phyloP scores from a whole-genome alignment of 2,113 vertebrate genomes.

The Symphodus melops region DNA sequence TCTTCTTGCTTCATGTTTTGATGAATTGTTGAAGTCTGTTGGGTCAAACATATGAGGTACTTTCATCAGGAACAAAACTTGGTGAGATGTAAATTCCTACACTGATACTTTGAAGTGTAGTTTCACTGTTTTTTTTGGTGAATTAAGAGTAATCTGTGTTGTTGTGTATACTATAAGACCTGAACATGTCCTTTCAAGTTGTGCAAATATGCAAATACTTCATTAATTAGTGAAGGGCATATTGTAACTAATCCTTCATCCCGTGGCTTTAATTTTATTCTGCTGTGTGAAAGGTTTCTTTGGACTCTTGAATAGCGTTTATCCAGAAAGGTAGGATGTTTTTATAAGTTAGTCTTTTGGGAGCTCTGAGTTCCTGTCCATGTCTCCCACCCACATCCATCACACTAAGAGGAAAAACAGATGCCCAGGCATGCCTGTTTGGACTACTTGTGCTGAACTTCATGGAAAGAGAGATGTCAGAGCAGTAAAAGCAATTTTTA shows the following conservation, averaged over 20 bases:
- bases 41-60: too few species aligned
- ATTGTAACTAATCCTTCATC: conserved; percentile 1
- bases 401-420: conserved; percentile 81
- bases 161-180: too few species aligned
- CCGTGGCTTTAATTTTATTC: not conserved
- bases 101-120: too few species aligned
- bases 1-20: too few species aligned
- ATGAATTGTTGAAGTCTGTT: too few species aligned
- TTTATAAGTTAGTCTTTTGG: conserved; percentile 70
- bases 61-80: too few species aligned
- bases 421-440: conserved; percentile 56
- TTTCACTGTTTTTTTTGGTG: too few species aligned
- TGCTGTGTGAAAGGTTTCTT: conserved; percentile 52
- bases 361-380: conserved; percentile 80
- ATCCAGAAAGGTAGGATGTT: conserved; percentile 79
- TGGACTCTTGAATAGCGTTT: conserved; percentile 70
- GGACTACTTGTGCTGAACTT: conserved; percentile 40
- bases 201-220: too few species aligned
- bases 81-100: too few species aligned
- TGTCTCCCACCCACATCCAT: conserved; percentile 81
- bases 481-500: conserved; percentile 1
- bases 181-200: too few species aligned
- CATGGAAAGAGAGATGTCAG: conserved; percentile 45
- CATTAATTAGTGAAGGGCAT: not conserved
- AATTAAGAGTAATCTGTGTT: too few species aligned